Percentiles rank a stretch among this genome's conserved stretches.
Conservation (phyloP, 1,140 invertebrate species). For the Kradibia gibbosae region DNA sequence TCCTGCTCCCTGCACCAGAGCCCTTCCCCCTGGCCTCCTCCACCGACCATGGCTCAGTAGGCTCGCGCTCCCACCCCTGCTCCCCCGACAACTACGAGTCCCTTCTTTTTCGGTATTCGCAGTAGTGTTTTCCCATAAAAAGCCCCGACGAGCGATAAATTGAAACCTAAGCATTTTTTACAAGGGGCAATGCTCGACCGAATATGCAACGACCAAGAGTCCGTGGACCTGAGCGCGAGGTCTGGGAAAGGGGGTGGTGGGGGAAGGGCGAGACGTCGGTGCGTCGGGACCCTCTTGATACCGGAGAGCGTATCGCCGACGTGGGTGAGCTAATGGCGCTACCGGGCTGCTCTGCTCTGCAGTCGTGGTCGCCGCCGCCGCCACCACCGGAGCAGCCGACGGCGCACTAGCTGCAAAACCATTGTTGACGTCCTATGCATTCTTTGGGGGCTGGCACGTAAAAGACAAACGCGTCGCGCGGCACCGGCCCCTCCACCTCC, state of each 20-base stretch:
- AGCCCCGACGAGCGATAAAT: constrained; percentile 45
- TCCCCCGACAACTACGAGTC: not conserved
- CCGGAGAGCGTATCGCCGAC: constrained; percentile 45
- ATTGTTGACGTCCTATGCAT: constrained; percentile 52
- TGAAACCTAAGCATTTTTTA: constrained; percentile 52
- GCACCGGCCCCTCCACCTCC: not conserved
- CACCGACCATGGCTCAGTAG: not conserved
- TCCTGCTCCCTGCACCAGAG: not conserved
- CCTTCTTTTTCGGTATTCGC: constrained; percentile 48
- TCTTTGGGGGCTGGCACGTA: constrained; percentile 47
- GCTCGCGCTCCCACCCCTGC: too few relatives aligned
- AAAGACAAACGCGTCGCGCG: constrained; percentile 47
- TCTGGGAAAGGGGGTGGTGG: not conserved
- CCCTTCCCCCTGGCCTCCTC: not conserved
- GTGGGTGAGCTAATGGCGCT: constrained; percentile 52
- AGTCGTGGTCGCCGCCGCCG: not conserved
- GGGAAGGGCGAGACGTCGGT: not conserved
- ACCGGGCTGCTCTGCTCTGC: constrained; percentile 27
- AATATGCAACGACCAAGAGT: constrained; percentile 44
- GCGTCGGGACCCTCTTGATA: constrained; percentile 41
- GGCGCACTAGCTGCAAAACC: constrained; percentile 40
- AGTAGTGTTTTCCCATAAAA: constrained; percentile 50
- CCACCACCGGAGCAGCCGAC: not conserved
- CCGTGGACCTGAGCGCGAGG: not conserved
- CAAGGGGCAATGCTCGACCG: constrained; percentile 49